These are phyloP conservation scores for Pseudolycoriella hygida DNA, from an alignment of 2,888 invertebrate genomes.

Conservation along the genomic window DNA sequence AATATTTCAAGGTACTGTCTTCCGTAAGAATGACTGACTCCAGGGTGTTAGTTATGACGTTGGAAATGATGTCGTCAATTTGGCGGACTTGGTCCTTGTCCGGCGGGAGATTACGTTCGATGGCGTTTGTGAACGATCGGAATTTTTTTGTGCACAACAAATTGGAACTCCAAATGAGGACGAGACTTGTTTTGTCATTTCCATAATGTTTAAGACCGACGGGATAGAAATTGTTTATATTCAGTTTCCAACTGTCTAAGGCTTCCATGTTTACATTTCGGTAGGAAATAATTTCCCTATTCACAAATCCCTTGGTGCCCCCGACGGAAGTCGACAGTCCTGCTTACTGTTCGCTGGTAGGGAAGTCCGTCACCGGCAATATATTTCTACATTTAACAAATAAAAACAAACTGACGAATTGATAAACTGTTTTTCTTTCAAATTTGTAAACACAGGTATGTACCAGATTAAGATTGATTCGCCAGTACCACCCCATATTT, in stretches of 20 bases:
- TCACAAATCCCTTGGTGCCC: no score
- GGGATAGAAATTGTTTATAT: conserved; percentile 2
- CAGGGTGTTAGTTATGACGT: neutral
- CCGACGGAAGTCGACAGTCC: no score
- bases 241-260: conserved; percentile 2
- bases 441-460: no score
- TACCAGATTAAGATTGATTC: no score
- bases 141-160: conserved; percentile 2
- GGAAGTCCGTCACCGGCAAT: no score
- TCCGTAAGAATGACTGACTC: conserved; percentile 1
- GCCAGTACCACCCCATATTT: no score
- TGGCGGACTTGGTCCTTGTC: neutral
- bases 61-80: neutral
- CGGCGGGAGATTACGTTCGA: neutral
- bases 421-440: no score
- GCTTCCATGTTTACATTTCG: neutral
- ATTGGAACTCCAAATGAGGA: neutral
- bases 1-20: neutral
- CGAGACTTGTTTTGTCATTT: neutral
- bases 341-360: no score
- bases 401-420: no score
- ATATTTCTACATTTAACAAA: no score
- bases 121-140: conserved; percentile 1
- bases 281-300: no score
- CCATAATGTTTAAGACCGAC: neutral